These are phyloP conservation scores for Oscheius sp. DNA, from an alignment of 2,888 invertebrate genomes.

Conservation along the genomic window DNA sequence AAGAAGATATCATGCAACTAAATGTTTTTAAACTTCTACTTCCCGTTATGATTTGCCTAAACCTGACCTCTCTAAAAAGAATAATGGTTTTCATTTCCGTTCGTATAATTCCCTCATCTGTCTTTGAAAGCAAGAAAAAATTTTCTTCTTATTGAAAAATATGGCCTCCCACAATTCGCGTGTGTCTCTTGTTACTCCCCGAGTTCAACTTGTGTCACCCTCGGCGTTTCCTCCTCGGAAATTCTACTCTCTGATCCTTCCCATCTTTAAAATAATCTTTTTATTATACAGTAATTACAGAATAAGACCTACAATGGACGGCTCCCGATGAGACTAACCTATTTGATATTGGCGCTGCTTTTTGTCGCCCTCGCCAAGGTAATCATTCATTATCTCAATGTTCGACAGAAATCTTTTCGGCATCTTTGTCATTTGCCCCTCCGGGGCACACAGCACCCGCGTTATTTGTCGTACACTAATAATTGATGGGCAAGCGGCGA, in stretches of 20 bases:
- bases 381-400: neutral
- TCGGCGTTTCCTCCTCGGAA: too few species aligned
- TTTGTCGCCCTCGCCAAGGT: constrained; percentile 32
- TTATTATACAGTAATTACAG: neutral
- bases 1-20: too few species aligned
- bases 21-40: neutral
- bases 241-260: too few species aligned
- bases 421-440: constrained; percentile 16
- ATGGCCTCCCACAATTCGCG: too few species aligned
- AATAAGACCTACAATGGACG: neutral
- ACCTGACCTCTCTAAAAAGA: constrained; percentile 2
- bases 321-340: constrained; percentile 26
- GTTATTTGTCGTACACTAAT: constrained; percentile 34
- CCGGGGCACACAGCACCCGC: constrained; percentile 3
- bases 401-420: neutral
- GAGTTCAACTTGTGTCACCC: too few species aligned
- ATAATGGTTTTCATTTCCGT: constrained; percentile 23
- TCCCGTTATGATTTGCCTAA: neutral
- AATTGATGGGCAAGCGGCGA: constrained; percentile 26
- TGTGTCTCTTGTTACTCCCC: too few species aligned
- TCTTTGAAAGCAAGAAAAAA: neutral
- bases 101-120: constrained; percentile 20
- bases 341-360: constrained; percentile 11
- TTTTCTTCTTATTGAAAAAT: neutral
- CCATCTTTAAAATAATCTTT: too few species aligned